phyloP scores from a whole-genome alignment of 2,888 invertebrate species.

The Platycheirus albimanus region DNA sequence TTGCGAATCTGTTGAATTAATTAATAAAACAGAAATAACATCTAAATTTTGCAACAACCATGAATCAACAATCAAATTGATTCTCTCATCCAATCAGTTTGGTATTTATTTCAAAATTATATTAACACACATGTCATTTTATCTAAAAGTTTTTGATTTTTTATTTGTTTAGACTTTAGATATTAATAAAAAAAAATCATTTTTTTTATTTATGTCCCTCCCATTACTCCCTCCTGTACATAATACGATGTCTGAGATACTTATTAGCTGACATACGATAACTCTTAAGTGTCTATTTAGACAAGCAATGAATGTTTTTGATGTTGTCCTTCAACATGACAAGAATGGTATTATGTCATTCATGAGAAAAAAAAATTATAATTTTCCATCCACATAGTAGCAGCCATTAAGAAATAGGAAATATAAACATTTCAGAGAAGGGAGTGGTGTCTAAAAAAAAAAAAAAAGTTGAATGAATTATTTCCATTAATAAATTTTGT shows the following conservation, averaged over 20 bases:
- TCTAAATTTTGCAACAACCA: background rate
- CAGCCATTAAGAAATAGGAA: constrained; percentile 9
- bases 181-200: constrained; percentile 3
- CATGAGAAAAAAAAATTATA: background rate
- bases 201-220: background rate
- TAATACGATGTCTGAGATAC: constrained; percentile 27
- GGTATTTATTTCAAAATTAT: constrained; percentile 5
- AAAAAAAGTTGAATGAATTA: constrained; percentile 14
- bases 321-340: constrained; percentile 33
- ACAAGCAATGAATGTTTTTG: constrained; percentile 29
- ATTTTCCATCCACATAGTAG: background rate
- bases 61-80: constrained; percentile 20
- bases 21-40: background rate
- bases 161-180: too few species aligned
- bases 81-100: constrained; percentile 11
- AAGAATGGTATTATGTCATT: constrained; percentile 31
- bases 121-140: constrained; percentile 44
- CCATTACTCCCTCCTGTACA: background rate
- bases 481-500: constrained; percentile 15
- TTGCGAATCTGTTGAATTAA: background rate
- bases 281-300: constrained; percentile 42
- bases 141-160: background rate
- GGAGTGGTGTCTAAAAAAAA: too few species aligned
- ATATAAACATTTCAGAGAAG: constrained; percentile 14
- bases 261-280: constrained; percentile 62